These are phyloP conservation scores for Orcinus orca DNA, from an alignment of 2,113 vertebrate species.

Conservation along the genomic window DNA sequence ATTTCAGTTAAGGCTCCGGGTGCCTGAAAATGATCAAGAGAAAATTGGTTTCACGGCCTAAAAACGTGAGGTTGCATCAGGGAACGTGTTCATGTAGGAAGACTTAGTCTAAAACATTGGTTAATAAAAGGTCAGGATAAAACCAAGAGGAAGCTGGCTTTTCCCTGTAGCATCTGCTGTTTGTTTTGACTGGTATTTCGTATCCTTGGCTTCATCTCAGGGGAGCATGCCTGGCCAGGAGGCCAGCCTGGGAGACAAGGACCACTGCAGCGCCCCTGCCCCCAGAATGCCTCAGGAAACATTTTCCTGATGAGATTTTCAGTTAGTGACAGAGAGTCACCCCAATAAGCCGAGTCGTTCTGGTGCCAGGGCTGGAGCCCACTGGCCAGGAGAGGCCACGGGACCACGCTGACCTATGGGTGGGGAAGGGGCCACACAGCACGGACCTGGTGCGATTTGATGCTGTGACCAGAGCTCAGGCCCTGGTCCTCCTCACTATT, in stretches of 20 bases:
- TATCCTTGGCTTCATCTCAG: neutral
- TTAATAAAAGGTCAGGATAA: neutral
- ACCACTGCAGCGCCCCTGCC: rapidly evolving
- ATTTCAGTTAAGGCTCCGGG: neutral
- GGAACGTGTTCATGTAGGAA: neutral
- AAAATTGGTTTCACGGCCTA: neutral
- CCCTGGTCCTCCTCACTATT: neutral
- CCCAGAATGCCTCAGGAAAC: no score
- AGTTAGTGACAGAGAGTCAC: neutral
- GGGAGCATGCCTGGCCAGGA: neutral
- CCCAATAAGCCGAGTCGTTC: rapidly evolving
- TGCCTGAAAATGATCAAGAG: neutral
- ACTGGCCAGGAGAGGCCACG: neutral
- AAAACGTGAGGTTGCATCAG: neutral
- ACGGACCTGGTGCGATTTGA: no score
- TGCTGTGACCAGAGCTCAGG: neutral
- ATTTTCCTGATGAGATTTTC: neutral
- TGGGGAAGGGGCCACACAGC: neutral
- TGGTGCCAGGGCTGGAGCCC: neutral
- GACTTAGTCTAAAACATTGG: neutral
- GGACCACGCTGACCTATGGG: rapidly evolving
- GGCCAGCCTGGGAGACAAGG: neutral
- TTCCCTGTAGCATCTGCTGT: neutral
- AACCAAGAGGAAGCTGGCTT: neutral
- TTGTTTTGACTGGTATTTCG: neutral